Evolutionary conservation across 2,113 vertebrate genomes (phyloP), one percentile per base, ranked within the genome.

Genomic region (Platichthys flesus): DNA sequence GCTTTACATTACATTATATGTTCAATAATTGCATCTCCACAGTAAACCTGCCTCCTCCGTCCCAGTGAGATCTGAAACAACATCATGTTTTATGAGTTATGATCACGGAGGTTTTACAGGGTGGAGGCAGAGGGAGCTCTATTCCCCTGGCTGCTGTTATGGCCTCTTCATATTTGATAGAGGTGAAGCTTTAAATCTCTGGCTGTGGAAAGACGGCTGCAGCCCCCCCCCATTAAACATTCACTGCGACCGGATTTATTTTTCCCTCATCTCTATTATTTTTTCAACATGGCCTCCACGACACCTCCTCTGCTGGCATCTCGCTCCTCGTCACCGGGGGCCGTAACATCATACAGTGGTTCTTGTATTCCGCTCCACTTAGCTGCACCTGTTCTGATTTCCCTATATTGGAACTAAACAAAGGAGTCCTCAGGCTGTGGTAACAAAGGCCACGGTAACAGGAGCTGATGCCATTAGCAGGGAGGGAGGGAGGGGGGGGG

Each of bases 401-500:
- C 60, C 28, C 77, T 62, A 37, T 74, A 84, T 76, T 5, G 5
- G 40, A 71, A 54, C 68, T 71, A 81, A 87, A 88, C 84, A 87
- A 86, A 81, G 67, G 57, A 82, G 74, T 63, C 79, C 71, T 79
- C 51, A 1, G 54, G 79, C 72, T 16, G 4, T 2, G 0, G 24
- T 57, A 80, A 78, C 67, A 78, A 82, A 79, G 69, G 42, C 6
- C 64, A 67, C 66, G n/a, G 85, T 85, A 89, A 72, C 73, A 78
- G 28, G 83, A 87, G 75, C 64, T 14, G 66, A 24, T n/a, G 72
- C 82, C 77, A 70, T 85, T 79, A 74, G 63, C 0, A 1, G 57
- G 79, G 77, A 45, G 35, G 62, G 71, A 78, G 71, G 76, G 86
- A 76, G 76, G 81, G 85, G 85, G 82, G 71, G 54, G 13, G 1